Percentiles rank a stretch among this genome's conserved stretches.
These are phyloP conservation scores for Jaculus jaculus DNA, from an alignment of 2,113 vertebrate species.

Conservation along the genomic window DNA sequence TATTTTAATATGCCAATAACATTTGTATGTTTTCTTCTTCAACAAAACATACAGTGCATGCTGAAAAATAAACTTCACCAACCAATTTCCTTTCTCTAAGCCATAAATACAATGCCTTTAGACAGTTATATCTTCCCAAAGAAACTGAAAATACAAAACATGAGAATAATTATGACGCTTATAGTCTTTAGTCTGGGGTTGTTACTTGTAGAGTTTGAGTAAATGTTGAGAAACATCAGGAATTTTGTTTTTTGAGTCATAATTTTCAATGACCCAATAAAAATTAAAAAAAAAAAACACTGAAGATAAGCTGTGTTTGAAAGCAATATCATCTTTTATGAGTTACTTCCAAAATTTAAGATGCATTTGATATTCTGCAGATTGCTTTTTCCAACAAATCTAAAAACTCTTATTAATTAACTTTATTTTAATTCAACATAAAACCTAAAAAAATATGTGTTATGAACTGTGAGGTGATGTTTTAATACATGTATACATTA, in stretches of 20 bases:
- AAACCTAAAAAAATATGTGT: neutral
- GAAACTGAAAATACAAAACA: constrained; percentile 1
- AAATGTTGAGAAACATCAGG: neutral
- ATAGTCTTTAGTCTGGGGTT: constrained; percentile 15
- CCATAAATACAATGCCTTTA: constrained; percentile 34
- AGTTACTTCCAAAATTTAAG: neutral
- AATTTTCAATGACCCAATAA: neutral
- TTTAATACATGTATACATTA: neutral
- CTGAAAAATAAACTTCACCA: neutral
- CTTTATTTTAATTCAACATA: neutral
- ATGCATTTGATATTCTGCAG: neutral
- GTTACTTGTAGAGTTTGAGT: constrained; percentile 43
- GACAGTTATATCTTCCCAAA: constrained; percentile 4
- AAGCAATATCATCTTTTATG: neutral
- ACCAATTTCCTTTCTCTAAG: constrained; percentile 15
- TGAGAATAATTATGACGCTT: constrained; percentile 37
- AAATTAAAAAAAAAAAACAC: neutral
- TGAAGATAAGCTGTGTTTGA: constrained; percentile 19
- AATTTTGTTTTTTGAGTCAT: neutral
- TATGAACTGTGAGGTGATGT: neutral
- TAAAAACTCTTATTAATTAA: neutral
- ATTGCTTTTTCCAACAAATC: neutral
- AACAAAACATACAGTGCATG: neutral
- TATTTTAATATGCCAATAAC: too few relatives aligned
- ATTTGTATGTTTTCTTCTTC: too few relatives aligned